A percentile compares a stretch with the other conserved stretches of the same genome.
These are phyloP conservation scores for Sceloporus tristichus DNA, from an alignment of 2,113 vertebrate species.

Conservation along the genomic window DNA sequence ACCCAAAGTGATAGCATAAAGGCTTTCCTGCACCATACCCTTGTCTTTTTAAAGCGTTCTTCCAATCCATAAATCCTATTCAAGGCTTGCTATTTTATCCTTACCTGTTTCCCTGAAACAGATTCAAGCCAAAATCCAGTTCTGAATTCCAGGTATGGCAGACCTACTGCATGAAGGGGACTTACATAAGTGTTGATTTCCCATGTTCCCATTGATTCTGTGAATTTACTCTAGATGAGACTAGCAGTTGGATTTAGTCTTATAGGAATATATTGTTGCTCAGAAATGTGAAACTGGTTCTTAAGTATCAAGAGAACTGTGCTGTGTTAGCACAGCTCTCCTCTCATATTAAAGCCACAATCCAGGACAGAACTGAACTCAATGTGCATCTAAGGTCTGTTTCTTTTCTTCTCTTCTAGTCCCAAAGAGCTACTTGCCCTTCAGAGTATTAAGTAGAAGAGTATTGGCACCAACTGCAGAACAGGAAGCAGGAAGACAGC, in stretches of 20 bases:
- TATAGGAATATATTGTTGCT: background rate
- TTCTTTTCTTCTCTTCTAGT: background rate
- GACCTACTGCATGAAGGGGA: no score
- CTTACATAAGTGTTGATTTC: no score
- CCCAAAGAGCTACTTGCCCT: background rate
- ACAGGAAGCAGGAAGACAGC: background rate
- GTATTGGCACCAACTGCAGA: background rate
- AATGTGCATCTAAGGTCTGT: no score
- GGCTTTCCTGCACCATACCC: background rate
- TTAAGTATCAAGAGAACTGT: no score
- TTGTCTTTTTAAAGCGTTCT: background rate
- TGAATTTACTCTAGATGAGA: no score
- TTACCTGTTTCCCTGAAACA: background rate
- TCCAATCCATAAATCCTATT: background rate
- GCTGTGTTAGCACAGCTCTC: background rate
- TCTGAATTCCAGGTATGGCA: no score
- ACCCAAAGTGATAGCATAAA: background rate
- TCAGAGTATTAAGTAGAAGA: no score
- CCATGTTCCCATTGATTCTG: no score
- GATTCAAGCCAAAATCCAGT: background rate
- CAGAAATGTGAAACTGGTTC: background rate
- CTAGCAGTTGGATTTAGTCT: no score
- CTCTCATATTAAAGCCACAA: background rate
- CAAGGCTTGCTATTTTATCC: background rate
- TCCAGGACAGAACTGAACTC: background rate